Evolutionary conservation across 2,113 vertebrate species (phyloP), one percentile per base, ranked within the genome.

Genomic region (Poecile atricapillus): DNA sequence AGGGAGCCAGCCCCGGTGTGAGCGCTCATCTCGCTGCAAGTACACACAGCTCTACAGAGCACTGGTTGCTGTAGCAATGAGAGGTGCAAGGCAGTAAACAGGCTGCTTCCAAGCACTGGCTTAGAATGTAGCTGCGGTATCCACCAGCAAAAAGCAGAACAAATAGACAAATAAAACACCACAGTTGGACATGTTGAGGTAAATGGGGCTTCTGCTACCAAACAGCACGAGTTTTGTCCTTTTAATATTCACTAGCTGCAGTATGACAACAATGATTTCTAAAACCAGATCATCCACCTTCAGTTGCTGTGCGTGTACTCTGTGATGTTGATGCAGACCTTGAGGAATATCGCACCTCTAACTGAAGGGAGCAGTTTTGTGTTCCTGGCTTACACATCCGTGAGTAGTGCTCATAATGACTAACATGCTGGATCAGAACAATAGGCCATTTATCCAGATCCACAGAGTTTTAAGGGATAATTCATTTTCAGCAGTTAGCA

Each of bases 11-110:
- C 8, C 63, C 67, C 53, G 87, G 59, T 3, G 81, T 15, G 62
- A 94, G 79, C 82, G n/a, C 46, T 37, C 73, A 30, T 80, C 86
- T 41, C 37, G 19, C 35, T 80, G 64, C 27, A 35, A 60, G 89
- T 31, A 95, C 78, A 50, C 73, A 39, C 49, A 79, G 90, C 77
- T 81, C 83, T 24, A 41, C 75, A 84, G 49, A 92, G 83, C 49
- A 87, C 63, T 3, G 82, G 96, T 94, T 92, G 95, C 97, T 93
- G 85, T 73, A 97, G 97, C 82, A 90, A 98, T 91, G 91, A 93
- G 73, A 96, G 52, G 69, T 76, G 86, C 88, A 53, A 94, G 89
- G 90, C 91, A 95, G 92, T 92, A 91, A 93, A 93, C 59, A 93
- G 89, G 89, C 70, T 15, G 49, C 81, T 93, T 95, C 90, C 78